phyloP scores from a whole-genome alignment of 2,888 invertebrate species.

The Conchocele bisecta region DNA sequence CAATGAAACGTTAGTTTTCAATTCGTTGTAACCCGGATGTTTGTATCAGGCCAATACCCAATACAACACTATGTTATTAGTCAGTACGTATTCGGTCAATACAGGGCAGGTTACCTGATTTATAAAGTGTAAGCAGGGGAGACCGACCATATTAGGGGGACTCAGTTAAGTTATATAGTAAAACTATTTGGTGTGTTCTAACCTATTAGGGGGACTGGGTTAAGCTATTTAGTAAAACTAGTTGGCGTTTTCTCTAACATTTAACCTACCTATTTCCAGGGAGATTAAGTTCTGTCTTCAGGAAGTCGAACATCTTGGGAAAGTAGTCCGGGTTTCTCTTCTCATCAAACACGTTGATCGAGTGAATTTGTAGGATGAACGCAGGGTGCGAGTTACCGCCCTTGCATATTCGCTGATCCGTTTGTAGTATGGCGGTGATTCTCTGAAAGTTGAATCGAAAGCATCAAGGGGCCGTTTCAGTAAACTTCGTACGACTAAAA shows the following conservation, averaged over 20 bases:
- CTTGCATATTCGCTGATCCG: conserved; percentile 45
- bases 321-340: conserved; percentile 60
- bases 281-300: conserved; percentile 45
- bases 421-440: conserved; percentile 47
- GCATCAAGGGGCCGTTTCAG: too few relatives aligned
- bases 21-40: too few relatives aligned
- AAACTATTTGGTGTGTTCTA: too few relatives aligned
- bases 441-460: too few relatives aligned
- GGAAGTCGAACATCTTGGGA: conserved; percentile 46
- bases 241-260: not conserved
- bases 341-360: conserved; percentile 65
- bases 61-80: too few relatives aligned
- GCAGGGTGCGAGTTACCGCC: conserved; percentile 46
- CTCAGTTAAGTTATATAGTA: too few relatives aligned
- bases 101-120: too few relatives aligned
- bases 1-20: too few relatives aligned
- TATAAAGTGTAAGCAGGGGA: not conserved
- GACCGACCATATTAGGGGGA: not conserved
- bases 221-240: not conserved
- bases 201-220: too few relatives aligned
- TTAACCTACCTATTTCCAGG: conserved; percentile 46
- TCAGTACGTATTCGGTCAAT: too few relatives aligned
- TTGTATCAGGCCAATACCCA: too few relatives aligned
- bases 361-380: conserved; percentile 57
- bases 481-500: too few relatives aligned